Evolutionary conservation across 1,140 invertebrate species (phyloP).

Genomic region (Daktulosphaira vitifoliae): DNA sequence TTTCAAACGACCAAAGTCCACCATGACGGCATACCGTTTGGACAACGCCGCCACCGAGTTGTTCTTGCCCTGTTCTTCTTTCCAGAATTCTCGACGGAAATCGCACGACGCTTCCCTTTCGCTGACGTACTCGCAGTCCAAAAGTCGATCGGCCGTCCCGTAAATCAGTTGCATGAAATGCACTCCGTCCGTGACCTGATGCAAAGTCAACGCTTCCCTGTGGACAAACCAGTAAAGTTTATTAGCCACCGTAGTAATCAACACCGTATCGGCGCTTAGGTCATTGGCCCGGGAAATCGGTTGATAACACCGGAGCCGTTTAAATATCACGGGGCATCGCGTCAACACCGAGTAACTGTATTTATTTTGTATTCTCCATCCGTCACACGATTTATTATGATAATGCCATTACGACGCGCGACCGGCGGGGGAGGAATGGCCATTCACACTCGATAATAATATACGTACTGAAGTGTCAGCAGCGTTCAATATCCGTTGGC

Average conservation of each 20-base stretch:
- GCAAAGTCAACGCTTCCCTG: constrained; percentile 50
- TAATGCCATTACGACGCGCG: too few species aligned
- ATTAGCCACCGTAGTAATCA: background rate
- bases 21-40: constrained; percentile 44
- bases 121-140: constrained; percentile 57
- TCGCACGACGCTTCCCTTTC: constrained; percentile 46
- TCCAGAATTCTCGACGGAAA: constrained; percentile 50
- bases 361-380: too few species aligned
- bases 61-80: constrained; percentile 48
- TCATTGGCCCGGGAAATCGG: too few species aligned
- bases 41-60: constrained; percentile 42
- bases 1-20: constrained; percentile 36
- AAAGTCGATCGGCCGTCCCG: constrained; percentile 48
- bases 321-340: too few species aligned
- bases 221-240: constrained; percentile 43
- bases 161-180: constrained; percentile 61
- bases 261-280: too few species aligned
- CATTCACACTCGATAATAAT: too few species aligned
- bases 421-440: too few species aligned
- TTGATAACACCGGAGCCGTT: too few species aligned
- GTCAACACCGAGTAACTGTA: too few species aligned
- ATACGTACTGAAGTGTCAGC: too few species aligned
- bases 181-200: constrained; percentile 55
- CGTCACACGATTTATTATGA: too few species aligned
- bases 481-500: too few species aligned